Conservation (phyloP, 2,113 vertebrate genomes). For the Fulmarus glacialis region DNA sequence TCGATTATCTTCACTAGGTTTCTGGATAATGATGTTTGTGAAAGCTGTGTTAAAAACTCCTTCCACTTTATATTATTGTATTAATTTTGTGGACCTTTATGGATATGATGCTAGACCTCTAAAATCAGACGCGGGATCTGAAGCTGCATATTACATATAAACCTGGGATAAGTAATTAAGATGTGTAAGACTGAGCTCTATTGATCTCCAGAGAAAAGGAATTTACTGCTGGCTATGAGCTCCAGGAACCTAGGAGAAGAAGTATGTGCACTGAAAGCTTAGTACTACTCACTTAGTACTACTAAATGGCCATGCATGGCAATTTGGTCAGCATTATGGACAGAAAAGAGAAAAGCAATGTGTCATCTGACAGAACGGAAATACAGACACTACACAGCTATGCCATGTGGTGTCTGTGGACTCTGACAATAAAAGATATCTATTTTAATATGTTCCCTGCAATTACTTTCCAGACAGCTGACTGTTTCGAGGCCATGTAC, state of each 20-base stretch:
- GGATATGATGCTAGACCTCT: background rate
- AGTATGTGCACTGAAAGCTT: background rate
- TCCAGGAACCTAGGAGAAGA: background rate
- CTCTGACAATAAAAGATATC: background rate
- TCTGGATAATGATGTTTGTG: background rate
- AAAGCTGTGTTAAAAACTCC: background rate
- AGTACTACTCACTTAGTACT: background rate
- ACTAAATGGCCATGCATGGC: background rate
- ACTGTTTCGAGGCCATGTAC: fast-evolving
- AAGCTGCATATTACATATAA: background rate
- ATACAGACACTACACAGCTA: background rate
- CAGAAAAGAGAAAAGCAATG: background rate
- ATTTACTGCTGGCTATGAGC: background rate
- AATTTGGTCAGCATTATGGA: background rate
- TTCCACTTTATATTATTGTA: background rate
- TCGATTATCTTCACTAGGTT: background rate
- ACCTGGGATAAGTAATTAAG: background rate
- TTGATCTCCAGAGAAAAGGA: background rate
- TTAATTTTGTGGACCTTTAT: background rate
- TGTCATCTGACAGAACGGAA: background rate
- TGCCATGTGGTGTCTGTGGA: background rate
- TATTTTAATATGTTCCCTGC: background rate
- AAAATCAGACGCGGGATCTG: background rate
- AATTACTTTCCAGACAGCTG: background rate
- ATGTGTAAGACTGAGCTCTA: background rate